phyloP scores from a whole-genome alignment of 2,888 invertebrate genomes.

The Eurytoma adleriae region DNA sequence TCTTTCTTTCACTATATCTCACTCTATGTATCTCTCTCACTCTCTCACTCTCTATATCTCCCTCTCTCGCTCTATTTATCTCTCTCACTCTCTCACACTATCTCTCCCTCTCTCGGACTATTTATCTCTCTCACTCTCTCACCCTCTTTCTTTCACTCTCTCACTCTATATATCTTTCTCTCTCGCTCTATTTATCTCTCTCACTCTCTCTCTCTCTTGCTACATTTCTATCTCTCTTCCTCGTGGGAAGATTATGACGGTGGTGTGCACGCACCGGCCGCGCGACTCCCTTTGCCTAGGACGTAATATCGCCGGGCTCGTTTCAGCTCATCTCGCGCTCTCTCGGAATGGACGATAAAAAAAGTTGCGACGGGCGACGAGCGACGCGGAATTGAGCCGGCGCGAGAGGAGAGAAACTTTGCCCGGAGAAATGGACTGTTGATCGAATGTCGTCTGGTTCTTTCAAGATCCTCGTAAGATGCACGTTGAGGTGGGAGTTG shows the following conservation, averaged over 20 bases:
- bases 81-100: no score
- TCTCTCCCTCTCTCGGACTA: no score
- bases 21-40: no score
- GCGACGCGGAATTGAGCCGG: background rate
- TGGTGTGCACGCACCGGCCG: constrained; percentile 11
- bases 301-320: constrained; percentile 50
- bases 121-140: no score
- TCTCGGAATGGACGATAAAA: constrained; percentile 47
- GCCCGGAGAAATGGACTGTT: constrained; percentile 12
- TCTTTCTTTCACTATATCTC: no score
- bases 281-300: background rate
- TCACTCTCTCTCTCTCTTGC: background rate
- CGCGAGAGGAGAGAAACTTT: constrained; percentile 25
- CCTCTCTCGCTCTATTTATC: no score
- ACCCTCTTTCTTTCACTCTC: no score
- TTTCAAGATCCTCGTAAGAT: constrained; percentile 5
- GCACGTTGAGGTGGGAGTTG: background rate
- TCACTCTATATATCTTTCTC: no score
- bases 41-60: no score
- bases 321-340: constrained; percentile 44
- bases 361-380: constrained; percentile 18
- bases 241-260: constrained; percentile 42
- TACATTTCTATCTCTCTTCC: no score
- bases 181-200: background rate
- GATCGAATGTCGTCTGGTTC: constrained; percentile 24